Evolutionary conservation across 2,888 invertebrate genomes (phyloP).

Genomic region (Tineola bisselliella): DNA sequence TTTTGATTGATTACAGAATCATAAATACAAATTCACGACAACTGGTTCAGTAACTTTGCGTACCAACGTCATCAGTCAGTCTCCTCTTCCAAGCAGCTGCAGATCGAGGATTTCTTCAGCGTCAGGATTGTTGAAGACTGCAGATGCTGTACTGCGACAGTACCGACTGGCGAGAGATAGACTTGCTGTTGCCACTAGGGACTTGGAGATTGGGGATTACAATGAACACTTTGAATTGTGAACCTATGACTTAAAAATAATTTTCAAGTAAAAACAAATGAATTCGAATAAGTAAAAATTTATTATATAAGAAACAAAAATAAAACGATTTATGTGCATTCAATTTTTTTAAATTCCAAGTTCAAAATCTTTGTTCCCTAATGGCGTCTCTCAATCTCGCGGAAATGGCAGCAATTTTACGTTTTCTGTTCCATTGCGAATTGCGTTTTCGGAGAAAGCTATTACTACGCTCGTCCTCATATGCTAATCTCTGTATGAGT

Average conservation of each 20-base stretch:
- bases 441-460: background rate
- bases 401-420: slow-evolving; percentile 33
- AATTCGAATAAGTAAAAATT: too few relatives aligned
- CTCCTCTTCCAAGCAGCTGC: slow-evolving; percentile 14
- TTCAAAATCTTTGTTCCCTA: background rate
- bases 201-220: slow-evolving; percentile 18
- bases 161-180: slow-evolving; percentile 40
- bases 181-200: slow-evolving; percentile 37
- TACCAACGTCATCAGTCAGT: slow-evolving; percentile 32
- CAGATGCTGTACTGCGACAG: slow-evolving; percentile 39
- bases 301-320: too few relatives aligned
- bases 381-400: slow-evolving; percentile 34
- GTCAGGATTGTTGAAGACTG: slow-evolving; percentile 30
- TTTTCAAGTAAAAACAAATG: too few relatives aligned
- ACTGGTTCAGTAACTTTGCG: slow-evolving; percentile 22
- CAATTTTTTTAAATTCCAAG: background rate
- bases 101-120: slow-evolving; percentile 17
- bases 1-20: slow-evolving; percentile 28
- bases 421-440: slow-evolving; percentile 21
- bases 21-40: slow-evolving; percentile 27
- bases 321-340: too few relatives aligned
- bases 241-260: too few relatives aligned
- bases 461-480: slow-evolving; percentile 28
- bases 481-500: slow-evolving; percentile 32
- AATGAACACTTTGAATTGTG: background rate